These are phyloP conservation scores for Dipodomys merriami DNA, from an alignment of 2,113 vertebrate genomes.

Conservation along the genomic window DNA sequence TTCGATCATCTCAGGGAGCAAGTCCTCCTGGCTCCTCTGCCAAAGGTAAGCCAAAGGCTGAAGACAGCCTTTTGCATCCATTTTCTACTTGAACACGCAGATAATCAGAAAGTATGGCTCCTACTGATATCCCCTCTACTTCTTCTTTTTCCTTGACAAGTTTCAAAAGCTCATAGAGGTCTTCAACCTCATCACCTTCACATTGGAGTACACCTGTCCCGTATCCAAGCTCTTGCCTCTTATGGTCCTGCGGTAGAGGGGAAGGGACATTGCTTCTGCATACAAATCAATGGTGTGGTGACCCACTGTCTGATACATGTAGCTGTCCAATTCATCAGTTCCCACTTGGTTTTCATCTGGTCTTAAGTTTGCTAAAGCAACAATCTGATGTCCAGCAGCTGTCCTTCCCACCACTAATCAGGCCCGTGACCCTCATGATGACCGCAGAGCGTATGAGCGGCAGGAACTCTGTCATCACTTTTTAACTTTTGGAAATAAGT, in stretches of 20 bases:
- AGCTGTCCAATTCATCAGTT: constrained; percentile 97
- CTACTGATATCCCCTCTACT: too few species aligned
- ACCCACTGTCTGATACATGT: constrained; percentile 99
- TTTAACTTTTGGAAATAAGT: constrained; percentile 44
- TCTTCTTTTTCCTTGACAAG: constrained; percentile 89
- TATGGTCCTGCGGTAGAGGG: constrained; percentile 94
- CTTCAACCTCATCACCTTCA: constrained; percentile 97
- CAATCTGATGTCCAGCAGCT: too few species aligned
- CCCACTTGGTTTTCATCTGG: constrained; percentile 66
- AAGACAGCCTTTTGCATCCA: constrained; percentile 95
- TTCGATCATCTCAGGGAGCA: constrained; percentile 95
- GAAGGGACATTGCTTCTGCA: constrained; percentile 94
- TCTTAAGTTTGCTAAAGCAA: too few species aligned
- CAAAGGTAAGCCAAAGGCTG: constrained; percentile 96
- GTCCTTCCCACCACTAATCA: too few species aligned
- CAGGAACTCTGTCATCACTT: background rate
- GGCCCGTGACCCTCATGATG: too few species aligned
- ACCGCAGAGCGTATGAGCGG: too few species aligned
- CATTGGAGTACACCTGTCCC: constrained; percentile 89
- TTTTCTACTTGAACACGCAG: background rate
- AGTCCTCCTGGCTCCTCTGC: constrained; percentile 91
- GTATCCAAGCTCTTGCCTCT: constrained; percentile 92
- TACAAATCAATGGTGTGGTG: constrained; percentile 95
- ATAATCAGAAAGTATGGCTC: too few species aligned
- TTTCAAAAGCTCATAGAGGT: constrained; percentile 94